A percentile compares a stretch with the other conserved stretches of the same genome.
These are phyloP conservation scores for Drosophila barbarae DNA, from an alignment of 2,888 invertebrate species.

Conservation along the genomic window DNA sequence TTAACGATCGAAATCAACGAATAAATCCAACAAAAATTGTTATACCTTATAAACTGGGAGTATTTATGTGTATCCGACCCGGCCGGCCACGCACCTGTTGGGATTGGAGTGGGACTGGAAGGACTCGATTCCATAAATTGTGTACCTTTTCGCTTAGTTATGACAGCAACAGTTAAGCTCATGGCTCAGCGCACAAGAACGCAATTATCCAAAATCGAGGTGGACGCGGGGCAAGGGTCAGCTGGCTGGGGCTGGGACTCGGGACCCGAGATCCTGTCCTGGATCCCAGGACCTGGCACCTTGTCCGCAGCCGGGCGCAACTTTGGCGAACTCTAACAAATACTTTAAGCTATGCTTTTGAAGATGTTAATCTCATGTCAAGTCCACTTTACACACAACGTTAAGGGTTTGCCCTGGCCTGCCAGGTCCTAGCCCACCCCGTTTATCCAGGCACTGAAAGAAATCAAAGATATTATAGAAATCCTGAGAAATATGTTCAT, in stretches of 20 bases:
- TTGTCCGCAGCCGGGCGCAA: conserved; percentile 37
- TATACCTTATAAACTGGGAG: conserved; percentile 46
- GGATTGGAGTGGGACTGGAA: conserved; percentile 27
- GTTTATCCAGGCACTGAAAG: conserved; percentile 15
- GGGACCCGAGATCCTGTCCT: conserved; percentile 15
- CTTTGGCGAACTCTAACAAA: conserved; percentile 71
- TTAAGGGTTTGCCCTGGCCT: conserved; percentile 61
- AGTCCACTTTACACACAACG: conserved; percentile 76
- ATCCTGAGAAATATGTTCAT: neutral
- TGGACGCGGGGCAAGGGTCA: conserved; percentile 24
- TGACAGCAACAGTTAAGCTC: conserved; percentile 75
- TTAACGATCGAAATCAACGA: conserved; percentile 69
- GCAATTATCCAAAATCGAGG: conserved; percentile 71
- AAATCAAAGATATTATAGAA: neutral
- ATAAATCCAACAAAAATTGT: conserved; percentile 71
- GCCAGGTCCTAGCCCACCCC: conserved; percentile 22
- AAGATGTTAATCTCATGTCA: conserved; percentile 76
- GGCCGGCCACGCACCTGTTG: conserved; percentile 43
- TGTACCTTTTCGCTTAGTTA: conserved; percentile 75
- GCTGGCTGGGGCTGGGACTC: conserved; percentile 21
- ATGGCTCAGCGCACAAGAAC: conserved; percentile 75
- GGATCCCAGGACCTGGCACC: conserved; percentile 32
- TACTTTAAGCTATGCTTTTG: conserved; percentile 76
- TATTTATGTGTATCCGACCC: conserved; percentile 5
- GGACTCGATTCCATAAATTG: conserved; percentile 71